Percentiles rank a stretch among this genome's conserved stretches.
Evolutionary conservation across 2,797 vertebrate genomes (phyloP).

Genomic region (Varecia variegata): DNA sequence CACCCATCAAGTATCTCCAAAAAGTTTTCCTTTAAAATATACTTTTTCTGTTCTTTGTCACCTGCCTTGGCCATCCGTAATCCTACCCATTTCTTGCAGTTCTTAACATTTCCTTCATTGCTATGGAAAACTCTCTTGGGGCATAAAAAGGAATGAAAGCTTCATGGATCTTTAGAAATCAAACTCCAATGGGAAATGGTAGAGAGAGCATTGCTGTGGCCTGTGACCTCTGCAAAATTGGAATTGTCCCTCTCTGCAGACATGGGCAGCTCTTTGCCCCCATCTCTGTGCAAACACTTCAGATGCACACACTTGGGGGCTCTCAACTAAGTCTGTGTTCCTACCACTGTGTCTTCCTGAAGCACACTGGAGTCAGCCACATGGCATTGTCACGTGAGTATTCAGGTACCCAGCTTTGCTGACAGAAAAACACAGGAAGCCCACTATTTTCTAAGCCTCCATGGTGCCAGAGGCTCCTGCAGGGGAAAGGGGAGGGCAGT

Average conservation of each 20-base stretch:
- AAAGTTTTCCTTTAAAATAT: slow-evolving; percentile 38
- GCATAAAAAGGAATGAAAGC: slow-evolving; percentile 60
- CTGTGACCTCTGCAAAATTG: slow-evolving; percentile 73
- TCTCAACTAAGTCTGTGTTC: slow-evolving; percentile 57
- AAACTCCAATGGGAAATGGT: slow-evolving; percentile 74
- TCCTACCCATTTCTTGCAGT: background rate
- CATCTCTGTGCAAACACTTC: slow-evolving; percentile 37
- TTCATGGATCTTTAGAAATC: slow-evolving; percentile 66
- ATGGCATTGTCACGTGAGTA: background rate
- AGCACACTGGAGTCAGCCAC: background rate
- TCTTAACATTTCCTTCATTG: slow-evolving; percentile 43
- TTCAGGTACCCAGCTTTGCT: background rate
- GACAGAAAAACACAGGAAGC: slow-evolving; percentile 4
- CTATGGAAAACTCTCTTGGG: slow-evolving; percentile 35
- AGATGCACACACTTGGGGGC: slow-evolving; percentile 61
- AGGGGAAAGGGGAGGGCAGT: background rate
- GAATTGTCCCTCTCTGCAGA: slow-evolving; percentile 58
- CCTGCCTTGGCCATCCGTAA: background rate
- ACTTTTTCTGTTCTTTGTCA: background rate
- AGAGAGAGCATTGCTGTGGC: slow-evolving; percentile 57
- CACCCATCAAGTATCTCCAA: background rate
- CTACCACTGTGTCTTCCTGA: slow-evolving; percentile 51
- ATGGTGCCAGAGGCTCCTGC: background rate
- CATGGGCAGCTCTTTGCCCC: slow-evolving; percentile 28
- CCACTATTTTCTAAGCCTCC: background rate